Conservation (phyloP, 2,888 invertebrate species). For the Muscina levida region DNA sequence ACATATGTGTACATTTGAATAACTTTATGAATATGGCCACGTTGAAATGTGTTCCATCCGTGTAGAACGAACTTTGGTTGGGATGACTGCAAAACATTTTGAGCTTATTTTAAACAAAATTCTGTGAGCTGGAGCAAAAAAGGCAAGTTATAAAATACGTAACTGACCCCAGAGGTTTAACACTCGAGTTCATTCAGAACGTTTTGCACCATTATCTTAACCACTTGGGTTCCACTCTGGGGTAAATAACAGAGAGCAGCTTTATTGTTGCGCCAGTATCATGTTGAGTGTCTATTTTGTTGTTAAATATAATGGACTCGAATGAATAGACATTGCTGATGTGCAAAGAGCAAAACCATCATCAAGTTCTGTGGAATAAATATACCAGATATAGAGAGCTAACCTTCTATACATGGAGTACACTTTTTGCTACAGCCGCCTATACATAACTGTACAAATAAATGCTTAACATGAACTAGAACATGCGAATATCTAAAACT, state of each 20-base stretch:
- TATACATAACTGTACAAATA: too few species aligned
- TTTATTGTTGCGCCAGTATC: slow-evolving; percentile 23
- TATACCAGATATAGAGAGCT: not conserved
- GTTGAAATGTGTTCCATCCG: slow-evolving; percentile 45
- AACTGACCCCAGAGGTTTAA: slow-evolving; percentile 48
- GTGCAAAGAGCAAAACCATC: slow-evolving; percentile 23
- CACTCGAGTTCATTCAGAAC: slow-evolving; percentile 49
- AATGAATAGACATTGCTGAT: slow-evolving; percentile 33
- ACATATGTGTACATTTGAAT: not conserved
- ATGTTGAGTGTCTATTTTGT: slow-evolving; percentile 33
- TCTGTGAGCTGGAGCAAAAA: slow-evolving; percentile 16
- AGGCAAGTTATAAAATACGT: slow-evolving; percentile 34
- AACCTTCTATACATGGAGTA: too few species aligned
- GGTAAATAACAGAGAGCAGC: slow-evolving; percentile 35
- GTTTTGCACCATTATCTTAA: slow-evolving; percentile 43
- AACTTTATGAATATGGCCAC: slow-evolving; percentile 27
- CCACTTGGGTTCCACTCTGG: slow-evolving; percentile 38
- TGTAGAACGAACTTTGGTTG: slow-evolving; percentile 48
- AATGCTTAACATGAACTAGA: too few species aligned
- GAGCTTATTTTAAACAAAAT: slow-evolving; percentile 35
- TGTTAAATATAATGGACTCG: slow-evolving; percentile 38
- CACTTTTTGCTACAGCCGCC: too few species aligned
- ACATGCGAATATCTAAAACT: too few species aligned
- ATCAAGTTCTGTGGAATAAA: slow-evolving; percentile 27
- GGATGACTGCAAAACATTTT: slow-evolving; percentile 38